Evolutionary conservation across 1,140 invertebrate genomes (phyloP).

Genomic region (Acromyrmex charruanus): DNA sequence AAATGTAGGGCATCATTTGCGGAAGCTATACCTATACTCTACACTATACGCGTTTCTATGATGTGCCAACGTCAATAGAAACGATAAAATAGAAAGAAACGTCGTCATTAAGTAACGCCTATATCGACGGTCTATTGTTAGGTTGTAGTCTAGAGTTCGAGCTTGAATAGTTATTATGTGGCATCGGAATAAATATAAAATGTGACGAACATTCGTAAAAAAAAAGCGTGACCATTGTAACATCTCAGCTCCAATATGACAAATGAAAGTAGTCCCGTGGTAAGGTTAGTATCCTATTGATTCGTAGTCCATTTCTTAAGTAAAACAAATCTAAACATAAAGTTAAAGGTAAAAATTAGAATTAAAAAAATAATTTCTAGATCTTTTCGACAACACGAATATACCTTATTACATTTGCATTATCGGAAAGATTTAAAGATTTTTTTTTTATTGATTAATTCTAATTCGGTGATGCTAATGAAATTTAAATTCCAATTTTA

Average conservation of each 20-base stretch:
- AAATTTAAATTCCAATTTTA: not conserved
- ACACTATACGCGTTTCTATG: not conserved
- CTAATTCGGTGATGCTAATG: not conserved
- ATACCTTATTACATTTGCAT: not conserved
- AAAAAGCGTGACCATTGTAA: not conserved
- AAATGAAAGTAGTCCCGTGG: conserved; percentile 63
- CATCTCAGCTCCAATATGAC: conserved; percentile 19
- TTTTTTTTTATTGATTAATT: not conserved
- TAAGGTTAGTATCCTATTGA: conserved; percentile 73
- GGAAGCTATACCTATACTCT: not conserved
- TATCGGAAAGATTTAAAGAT: not conserved
- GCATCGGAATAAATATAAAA: not conserved
- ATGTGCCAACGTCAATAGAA: not conserved
- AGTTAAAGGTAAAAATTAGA: not conserved
- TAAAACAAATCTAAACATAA: not conserved
- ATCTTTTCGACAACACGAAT: too few species aligned
- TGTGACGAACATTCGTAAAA: not conserved
- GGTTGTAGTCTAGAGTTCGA: not conserved
- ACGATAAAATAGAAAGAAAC: conserved; percentile 10
- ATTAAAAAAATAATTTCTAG: too few species aligned
- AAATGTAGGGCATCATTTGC: conserved; percentile 19
- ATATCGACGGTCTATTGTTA: conserved; percentile 25
- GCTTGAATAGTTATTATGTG: not conserved
- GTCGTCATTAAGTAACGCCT: conserved; percentile 19
- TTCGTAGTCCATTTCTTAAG: conserved; percentile 55